phyloP scores from a whole-genome alignment of 2,797 vertebrate species.

The Cyclopterus lumpus region DNA sequence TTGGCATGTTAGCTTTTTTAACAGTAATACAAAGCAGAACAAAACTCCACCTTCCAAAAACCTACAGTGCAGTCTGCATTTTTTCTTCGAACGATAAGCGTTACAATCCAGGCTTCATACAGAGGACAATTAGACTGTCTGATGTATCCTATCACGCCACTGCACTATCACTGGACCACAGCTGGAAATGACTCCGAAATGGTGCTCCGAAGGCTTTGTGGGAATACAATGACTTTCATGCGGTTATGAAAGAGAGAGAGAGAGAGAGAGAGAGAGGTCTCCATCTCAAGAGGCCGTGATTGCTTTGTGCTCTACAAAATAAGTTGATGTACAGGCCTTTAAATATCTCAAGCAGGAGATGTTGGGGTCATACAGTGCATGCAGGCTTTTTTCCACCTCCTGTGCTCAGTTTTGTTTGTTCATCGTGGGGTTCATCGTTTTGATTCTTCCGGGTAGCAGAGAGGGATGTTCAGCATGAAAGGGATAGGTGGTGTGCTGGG shows the following conservation, averaged over 20 bases:
- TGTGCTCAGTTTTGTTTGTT: constrained; percentile 5
- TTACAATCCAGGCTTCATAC: constrained; percentile 13
- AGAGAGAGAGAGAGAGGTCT: background rate
- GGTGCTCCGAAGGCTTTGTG: constrained; percentile 12
- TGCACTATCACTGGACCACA: constrained; percentile 20
- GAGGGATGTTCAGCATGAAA: background rate
- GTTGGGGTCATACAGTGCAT: background rate
- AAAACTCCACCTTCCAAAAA: background rate
- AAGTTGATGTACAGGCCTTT: background rate
- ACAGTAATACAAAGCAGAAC: background rate
- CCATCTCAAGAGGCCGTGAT: background rate
- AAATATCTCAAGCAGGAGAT: background rate
- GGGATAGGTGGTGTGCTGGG: background rate
- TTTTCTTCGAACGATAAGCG: constrained; percentile 9
- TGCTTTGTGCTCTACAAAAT: constrained; percentile 8
- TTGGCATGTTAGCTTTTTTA: background rate
- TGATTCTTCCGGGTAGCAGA: constrained; percentile 12
- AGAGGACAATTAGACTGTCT: constrained; percentile 22
- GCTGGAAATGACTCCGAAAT: constrained; percentile 42
- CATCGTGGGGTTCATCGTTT: constrained; percentile 9
- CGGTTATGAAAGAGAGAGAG: background rate
- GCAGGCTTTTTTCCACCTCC: background rate
- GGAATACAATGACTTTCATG: constrained; percentile 21
- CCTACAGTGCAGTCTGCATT: background rate
- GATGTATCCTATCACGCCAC: constrained; percentile 32